Evolutionary conservation across 2,113 vertebrate species (phyloP), one percentile per base, ranked within the genome.

Genomic region (Bubalus kerabau): DNA sequence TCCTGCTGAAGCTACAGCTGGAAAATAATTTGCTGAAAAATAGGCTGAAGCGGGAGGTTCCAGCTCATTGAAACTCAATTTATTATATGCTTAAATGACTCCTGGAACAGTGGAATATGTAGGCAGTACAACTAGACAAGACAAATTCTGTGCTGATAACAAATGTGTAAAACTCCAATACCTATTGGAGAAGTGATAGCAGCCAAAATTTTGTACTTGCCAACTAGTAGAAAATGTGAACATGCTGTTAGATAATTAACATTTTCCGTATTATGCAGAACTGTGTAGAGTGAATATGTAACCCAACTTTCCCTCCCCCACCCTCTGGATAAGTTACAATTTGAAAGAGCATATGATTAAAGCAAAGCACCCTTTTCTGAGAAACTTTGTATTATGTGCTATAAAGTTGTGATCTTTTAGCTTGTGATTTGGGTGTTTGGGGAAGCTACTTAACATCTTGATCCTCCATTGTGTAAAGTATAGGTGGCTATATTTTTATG

Each of bases 11-110:
- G 71, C 89, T 97, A 94, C 94, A 96, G 95, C 94, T 96, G 93
- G 95, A 98, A 98, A 97, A 98, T 98, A 97, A 98, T 98, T 98
- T 98, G 97, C 96, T 97, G 94, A 98, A 98, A 98, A 95, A 96
- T 98, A 95, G 21, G 97, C 96, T 97, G 97, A 98, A 98, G 93
- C 91, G 3, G 97, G 97, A 98, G 97, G 97, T 98, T 98, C 97
- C 97, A 98, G 98, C 97, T 97, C 98, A 97, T 98, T 98, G 97
- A 98, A 98, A 98, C 98, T 97, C 97, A 98, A 98, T 98, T 98
- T 97, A 98, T 98, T 98, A 97, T 97, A 97, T 98, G 98, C 98
- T 98, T 97, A 98, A 98, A 91, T 97, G 98, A 96, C 93, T 98
- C 87, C 93, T 98, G 98, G 97, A 98, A 97, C 93, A 96, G 91